phyloP scores from a whole-genome alignment of 1,140 invertebrate species.

The Drosophila lacertosa region DNA sequence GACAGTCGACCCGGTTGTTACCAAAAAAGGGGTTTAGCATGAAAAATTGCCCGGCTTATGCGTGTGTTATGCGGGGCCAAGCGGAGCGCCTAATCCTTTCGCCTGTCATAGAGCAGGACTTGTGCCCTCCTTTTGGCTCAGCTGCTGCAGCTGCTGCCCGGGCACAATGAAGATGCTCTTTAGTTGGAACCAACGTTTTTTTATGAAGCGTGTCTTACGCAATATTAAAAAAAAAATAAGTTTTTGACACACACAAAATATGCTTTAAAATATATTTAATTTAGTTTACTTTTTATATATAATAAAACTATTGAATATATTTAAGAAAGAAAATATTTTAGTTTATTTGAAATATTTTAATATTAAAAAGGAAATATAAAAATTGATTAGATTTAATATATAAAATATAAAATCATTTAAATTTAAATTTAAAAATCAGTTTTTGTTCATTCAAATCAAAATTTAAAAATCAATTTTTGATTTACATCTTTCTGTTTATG shows the following conservation, averaged over 20 bases:
- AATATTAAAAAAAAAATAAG: no score
- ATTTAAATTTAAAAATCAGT: not conserved
- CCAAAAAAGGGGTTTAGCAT: conserved; percentile 38
- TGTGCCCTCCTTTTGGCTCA: no score
- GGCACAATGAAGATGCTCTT: not conserved
- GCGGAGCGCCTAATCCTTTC: conserved; percentile 62
- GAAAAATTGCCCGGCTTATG: conserved; percentile 65
- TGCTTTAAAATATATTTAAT: no score
- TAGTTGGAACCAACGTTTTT: not conserved
- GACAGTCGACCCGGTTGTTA: conserved; percentile 5
- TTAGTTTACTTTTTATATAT: no score
- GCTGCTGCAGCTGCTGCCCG: conserved; percentile 24
- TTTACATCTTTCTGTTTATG: no score
- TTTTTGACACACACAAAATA: no score
- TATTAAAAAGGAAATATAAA: not conserved
- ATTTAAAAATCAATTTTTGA: not conserved
- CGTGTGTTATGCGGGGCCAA: conserved; percentile 7
- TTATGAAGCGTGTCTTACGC: no score
- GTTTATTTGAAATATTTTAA: not conserved
- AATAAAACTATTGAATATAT: no score
- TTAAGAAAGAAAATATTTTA: no score
- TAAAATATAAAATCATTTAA: not conserved
- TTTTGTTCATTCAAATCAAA: not conserved
- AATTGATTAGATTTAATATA: no score
- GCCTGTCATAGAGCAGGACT: conserved; percentile 44